These are phyloP conservation scores for Neodiprion lecontei DNA, from an alignment of 1,140 invertebrate species.

Conservation along the genomic window DNA sequence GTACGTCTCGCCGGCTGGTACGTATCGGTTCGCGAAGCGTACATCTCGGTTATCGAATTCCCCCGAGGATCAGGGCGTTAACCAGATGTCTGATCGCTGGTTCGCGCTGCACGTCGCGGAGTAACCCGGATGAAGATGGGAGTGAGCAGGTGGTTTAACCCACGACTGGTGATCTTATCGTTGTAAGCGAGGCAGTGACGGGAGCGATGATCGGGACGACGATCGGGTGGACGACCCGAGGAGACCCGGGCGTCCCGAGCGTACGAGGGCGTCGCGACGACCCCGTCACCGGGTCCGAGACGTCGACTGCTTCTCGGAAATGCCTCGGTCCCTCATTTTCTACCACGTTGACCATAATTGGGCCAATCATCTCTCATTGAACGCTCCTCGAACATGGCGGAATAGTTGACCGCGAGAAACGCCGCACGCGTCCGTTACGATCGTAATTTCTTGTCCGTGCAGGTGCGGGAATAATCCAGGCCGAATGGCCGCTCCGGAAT, in stretches of 20 bases:
- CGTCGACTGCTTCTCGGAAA: slow-evolving; percentile 5
- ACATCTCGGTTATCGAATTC: slow-evolving; percentile 45
- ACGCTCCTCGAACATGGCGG: slow-evolving; percentile 24
- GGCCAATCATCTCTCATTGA: slow-evolving; percentile 52
- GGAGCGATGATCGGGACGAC: slow-evolving; percentile 34
- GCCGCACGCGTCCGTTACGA: slow-evolving; percentile 17
- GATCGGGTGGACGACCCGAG: background rate
- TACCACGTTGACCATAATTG: slow-evolving; percentile 47
- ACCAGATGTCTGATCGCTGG: background rate
- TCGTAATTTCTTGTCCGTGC: slow-evolving; percentile 31
- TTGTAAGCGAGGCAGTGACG: slow-evolving; percentile 40
- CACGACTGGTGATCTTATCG: slow-evolving; percentile 39
- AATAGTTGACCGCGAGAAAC: background rate
- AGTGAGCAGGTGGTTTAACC: slow-evolving; percentile 8
- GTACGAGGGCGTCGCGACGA: background rate
- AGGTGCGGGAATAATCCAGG: slow-evolving; percentile 30
- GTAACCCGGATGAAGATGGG: slow-evolving; percentile 14
- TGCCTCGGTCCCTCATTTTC: slow-evolving; percentile 42
- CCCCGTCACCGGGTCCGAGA: background rate
- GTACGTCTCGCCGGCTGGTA: too few species aligned
- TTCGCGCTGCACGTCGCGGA: background rate
- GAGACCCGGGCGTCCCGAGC: background rate
- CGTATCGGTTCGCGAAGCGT: too few species aligned
- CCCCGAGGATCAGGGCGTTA: slow-evolving; percentile 29
- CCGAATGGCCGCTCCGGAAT: background rate